A percentile compares a stretch with the other conserved stretches of the same genome.
These are phyloP conservation scores for Heliothis peltigera DNA, from an alignment of 2,888 invertebrate genomes.

Conservation along the genomic window DNA sequence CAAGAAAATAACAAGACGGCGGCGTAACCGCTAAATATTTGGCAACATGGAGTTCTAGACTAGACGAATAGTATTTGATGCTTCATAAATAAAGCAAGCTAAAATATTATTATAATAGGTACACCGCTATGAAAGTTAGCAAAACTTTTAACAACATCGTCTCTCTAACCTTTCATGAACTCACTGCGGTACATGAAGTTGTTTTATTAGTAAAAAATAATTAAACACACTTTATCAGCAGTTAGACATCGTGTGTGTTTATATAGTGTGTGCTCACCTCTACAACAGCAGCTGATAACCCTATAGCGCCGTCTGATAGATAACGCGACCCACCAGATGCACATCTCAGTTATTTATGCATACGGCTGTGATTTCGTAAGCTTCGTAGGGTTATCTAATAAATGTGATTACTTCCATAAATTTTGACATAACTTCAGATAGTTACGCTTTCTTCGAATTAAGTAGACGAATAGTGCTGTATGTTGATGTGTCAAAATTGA, in stretches of 20 bases:
- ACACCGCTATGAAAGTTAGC: constrained; percentile 13
- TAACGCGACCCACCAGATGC: constrained; percentile 57
- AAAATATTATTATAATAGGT: constrained; percentile 14
- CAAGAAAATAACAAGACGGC: not conserved
- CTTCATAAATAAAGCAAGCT: constrained; percentile 15
- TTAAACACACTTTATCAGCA: constrained; percentile 48
- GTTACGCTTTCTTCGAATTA: constrained; percentile 38
- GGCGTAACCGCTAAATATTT: constrained; percentile 3
- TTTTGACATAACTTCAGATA: constrained; percentile 45
- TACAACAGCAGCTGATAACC: constrained; percentile 61
- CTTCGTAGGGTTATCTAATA: constrained; percentile 51
- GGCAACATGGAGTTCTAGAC: constrained; percentile 15
- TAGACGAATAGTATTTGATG: constrained; percentile 9
- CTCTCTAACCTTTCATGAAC: constrained; percentile 42
- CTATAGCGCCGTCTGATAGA: constrained; percentile 53
- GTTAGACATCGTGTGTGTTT: constrained; percentile 46
- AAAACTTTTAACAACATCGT: constrained; percentile 28
- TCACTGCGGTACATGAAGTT: constrained; percentile 25
- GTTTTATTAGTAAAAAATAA: constrained; percentile 44
- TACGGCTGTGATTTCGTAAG: constrained; percentile 47
- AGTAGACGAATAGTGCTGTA: constrained; percentile 41
- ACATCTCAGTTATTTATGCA: constrained; percentile 52
- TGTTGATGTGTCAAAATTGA: constrained; percentile 58
- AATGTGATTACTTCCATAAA: constrained; percentile 53
- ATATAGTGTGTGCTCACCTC: constrained; percentile 51